Conservation (phyloP, 2,113 vertebrate genomes). For the Trematomus loennbergii region DNA sequence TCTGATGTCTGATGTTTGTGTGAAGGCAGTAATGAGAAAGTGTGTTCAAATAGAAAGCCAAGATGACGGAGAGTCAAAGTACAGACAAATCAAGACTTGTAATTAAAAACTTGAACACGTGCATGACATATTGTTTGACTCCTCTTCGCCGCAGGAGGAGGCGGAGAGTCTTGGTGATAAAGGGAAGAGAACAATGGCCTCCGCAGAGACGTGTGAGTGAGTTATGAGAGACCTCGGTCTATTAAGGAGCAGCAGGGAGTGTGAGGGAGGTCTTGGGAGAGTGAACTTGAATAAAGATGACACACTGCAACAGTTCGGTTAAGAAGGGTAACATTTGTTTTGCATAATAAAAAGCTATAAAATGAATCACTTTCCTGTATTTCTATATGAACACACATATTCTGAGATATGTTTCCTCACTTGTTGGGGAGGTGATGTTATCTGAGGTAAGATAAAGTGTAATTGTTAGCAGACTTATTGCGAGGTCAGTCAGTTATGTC, state of each 20-base stretch:
- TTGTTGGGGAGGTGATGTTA: conserved; percentile 60
- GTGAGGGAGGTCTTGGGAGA: conserved; percentile 64
- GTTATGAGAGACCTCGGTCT: conserved; percentile 70
- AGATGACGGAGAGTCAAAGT: background rate
- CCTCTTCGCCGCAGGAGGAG: background rate
- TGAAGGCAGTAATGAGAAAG: conserved; percentile 11
- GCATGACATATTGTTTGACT: conserved; percentile 12
- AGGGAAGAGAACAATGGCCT: conserved; percentile 60
- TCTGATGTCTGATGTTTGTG: conserved; percentile 52
- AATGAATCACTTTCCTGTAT: conserved; percentile 16
- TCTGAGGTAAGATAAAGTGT: conserved; percentile 64
- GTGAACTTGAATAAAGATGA: conserved; percentile 78
- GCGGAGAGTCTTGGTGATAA: conserved; percentile 16
- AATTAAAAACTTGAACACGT: conserved; percentile 7
- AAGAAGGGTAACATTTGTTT: conserved; percentile 55
- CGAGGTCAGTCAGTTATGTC: conserved; percentile 69
- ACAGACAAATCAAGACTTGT: conserved; percentile 11
- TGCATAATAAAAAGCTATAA: conserved; percentile 73
- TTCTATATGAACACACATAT: conserved; percentile 23
- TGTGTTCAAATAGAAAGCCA: background rate
- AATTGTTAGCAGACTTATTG: conserved; percentile 57
- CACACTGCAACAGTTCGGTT: conserved; percentile 47
- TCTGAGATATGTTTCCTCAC: conserved; percentile 32
- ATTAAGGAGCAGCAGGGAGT: conserved; percentile 72
- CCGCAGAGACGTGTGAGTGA: conserved; percentile 57